Percentiles rank a stretch among this genome's conserved stretches.
Conservation (phyloP, 35 echinoderm and acorn worm genomes). For the Apostichopus parvimensis region DNA sequence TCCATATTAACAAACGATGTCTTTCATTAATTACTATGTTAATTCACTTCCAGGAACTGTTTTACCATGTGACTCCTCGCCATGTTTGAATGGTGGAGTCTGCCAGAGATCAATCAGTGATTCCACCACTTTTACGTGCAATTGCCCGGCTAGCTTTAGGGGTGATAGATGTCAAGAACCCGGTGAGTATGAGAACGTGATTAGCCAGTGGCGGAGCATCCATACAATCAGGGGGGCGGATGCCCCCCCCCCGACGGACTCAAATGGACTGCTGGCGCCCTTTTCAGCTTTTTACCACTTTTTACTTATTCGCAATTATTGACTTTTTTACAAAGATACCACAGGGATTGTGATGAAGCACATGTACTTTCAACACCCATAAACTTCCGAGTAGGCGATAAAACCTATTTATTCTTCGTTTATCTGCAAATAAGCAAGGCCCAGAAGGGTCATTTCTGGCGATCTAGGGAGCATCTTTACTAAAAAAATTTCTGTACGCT, state of each 20-base stretch:
- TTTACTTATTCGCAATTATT: too few species aligned
- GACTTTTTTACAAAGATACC: neutral
- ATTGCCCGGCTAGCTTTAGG: neutral
- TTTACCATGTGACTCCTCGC: constrained; percentile 9
- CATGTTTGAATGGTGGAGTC: constrained; percentile 3
- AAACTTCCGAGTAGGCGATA: too few species aligned
- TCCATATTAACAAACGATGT: neutral
- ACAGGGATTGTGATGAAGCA: too few species aligned
- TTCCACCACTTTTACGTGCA: neutral
- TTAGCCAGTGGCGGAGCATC: neutral
- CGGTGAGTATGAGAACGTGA: neutral
- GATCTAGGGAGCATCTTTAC: too few species aligned
- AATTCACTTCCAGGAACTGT: neutral
- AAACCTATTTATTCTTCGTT: too few species aligned
- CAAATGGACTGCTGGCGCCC: neutral
- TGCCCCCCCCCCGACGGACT: too few species aligned
- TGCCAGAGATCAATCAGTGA: neutral
- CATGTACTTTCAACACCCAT: too few species aligned
- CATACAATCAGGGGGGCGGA: too few species aligned
- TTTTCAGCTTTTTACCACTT: too few species aligned
- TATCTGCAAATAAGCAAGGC: too few species aligned
- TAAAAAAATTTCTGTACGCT: too few species aligned
- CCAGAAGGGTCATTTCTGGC: too few species aligned
- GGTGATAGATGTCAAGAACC: neutral
- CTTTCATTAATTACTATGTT: neutral